phyloP scores from a whole-genome alignment of 1,140 invertebrate species.

The Aphis craccivora region DNA sequence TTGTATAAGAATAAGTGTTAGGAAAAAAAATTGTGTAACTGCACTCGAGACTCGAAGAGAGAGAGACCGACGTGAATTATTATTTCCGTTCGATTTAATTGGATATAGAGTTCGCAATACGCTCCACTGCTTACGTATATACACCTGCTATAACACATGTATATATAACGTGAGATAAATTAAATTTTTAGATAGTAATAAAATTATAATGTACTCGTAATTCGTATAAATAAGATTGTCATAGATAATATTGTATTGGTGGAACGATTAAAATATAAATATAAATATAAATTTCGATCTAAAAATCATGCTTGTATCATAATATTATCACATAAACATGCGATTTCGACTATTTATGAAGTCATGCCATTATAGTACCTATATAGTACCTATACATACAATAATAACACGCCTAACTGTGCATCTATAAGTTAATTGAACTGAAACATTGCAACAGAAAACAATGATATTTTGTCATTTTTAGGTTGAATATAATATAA shows the following conservation, averaged over 20 bases:
- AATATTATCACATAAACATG: not conserved
- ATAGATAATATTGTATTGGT: no score
- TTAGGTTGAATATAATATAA: not conserved
- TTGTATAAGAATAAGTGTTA: not conserved
- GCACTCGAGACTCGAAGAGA: not conserved
- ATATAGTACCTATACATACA: no score
- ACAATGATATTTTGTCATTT: not conserved
- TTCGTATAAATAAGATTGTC: not conserved
- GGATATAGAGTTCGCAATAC: not conserved
- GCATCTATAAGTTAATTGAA: not conserved
- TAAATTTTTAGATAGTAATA: not conserved
- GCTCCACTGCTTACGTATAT: not conserved
- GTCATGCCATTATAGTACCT: no score
- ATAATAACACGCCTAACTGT: not conserved
- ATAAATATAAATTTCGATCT: no score
- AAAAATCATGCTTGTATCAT: not conserved
- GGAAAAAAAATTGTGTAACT: not conserved
- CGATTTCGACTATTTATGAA: not conserved
- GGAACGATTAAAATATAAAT: no score
- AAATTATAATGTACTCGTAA: not conserved
- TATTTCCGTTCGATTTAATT: constrained; percentile 18
- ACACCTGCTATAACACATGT: not conserved
- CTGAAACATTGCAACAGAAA: not conserved
- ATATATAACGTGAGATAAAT: no score
- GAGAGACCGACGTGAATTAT: not conserved